A percentile compares a stretch with the other conserved stretches of the same genome.
phyloP scores from a whole-genome alignment of 2,113 vertebrate species.

The Melozone crissalis region DNA sequence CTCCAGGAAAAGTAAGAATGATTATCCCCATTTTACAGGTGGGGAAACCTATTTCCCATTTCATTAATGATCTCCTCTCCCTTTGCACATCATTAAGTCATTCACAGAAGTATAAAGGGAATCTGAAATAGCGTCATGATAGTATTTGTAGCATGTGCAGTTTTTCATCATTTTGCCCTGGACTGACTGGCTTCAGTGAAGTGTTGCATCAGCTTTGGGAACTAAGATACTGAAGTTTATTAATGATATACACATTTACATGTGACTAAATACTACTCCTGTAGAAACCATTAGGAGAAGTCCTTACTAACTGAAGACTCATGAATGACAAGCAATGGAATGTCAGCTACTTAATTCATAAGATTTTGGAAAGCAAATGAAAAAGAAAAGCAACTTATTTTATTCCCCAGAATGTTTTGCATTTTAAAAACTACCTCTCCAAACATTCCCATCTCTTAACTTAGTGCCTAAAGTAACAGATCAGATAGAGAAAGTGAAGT shows the following conservation, averaged over 20 bases:
- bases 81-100: constrained; percentile 44
- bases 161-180: background rate
- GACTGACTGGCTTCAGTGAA: background rate
- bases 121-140: background rate
- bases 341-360: background rate
- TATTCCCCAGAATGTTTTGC: background rate
- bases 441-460: background rate
- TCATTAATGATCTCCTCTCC: background rate
- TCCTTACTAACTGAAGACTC: background rate
- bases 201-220: background rate
- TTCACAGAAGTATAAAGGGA: constrained; percentile 2
- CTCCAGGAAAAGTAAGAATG: constrained; percentile 40
- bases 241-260: background rate
- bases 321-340: background rate
- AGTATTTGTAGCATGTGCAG: background rate
- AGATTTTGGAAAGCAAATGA: background rate
- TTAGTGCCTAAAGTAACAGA: background rate
- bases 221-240: background rate
- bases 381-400: background rate
- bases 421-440: background rate
- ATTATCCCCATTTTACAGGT: constrained; percentile 56
- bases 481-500: background rate
- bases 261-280: background rate
- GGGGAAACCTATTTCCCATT: constrained; percentile 38
- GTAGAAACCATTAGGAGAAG: background rate